These are phyloP conservation scores for Dioctria linearis DNA, from an alignment of 2,888 invertebrate genomes.

Conservation along the genomic window DNA sequence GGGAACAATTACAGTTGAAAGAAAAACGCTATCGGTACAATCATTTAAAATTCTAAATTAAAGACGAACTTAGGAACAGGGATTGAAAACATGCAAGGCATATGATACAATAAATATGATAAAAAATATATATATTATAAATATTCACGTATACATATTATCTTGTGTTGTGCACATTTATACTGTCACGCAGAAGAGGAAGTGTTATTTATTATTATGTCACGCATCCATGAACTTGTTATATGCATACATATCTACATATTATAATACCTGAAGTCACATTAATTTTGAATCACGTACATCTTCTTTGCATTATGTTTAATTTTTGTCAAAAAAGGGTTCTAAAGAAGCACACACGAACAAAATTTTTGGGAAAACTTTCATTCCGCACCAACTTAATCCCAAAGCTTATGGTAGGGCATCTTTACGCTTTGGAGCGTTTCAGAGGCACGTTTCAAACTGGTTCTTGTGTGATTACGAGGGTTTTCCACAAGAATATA, in stretches of 20 bases:
- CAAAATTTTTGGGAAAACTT: conserved; percentile 6
- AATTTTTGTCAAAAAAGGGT: neutral
- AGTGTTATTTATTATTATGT: neutral
- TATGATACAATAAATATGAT: too few relatives aligned
- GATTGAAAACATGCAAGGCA: neutral
- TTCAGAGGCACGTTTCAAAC: conserved; percentile 29
- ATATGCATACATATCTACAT: neutral
- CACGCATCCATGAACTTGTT: neutral
- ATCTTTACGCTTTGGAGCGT: conserved; percentile 2
- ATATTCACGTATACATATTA: neutral
- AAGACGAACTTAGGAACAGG: neutral
- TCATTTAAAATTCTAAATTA: neutral
- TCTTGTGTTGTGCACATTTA: neutral
- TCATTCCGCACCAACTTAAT: conserved; percentile 22
- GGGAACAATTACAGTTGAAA: neutral
- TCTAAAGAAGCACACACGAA: neutral
- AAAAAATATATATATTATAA: too few relatives aligned
- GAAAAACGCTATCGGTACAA: conserved; percentile 8
- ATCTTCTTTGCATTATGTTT: conserved; percentile 12
- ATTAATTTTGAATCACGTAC: conserved; percentile 47
- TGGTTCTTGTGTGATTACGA: conserved; percentile 4
- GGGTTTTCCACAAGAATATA: conserved; percentile 9
- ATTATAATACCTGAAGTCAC: conserved; percentile 10
- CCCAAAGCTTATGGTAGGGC: conserved; percentile 1
- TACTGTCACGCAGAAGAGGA: neutral